Conservation (phyloP, 2,797 vertebrate genomes). For the Distichodus sexfasciatus region DNA sequence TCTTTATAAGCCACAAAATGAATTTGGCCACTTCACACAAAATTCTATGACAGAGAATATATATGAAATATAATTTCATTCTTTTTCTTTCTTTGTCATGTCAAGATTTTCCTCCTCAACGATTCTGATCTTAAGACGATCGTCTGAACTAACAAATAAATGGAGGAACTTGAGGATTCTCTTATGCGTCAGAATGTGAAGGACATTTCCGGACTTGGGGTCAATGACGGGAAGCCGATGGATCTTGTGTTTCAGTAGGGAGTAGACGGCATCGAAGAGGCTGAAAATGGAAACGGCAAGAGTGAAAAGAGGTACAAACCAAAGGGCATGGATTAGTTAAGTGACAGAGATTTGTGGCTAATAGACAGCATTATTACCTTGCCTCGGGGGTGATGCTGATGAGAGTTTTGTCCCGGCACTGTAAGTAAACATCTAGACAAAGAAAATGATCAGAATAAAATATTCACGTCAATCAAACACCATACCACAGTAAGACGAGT, state of each 20-base stretch:
- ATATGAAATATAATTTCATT: too few relatives aligned
- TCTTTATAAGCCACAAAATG: too few relatives aligned
- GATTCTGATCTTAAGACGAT: too few relatives aligned
- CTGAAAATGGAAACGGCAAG: conserved; percentile 49
- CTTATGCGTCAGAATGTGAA: conserved; percentile 93
- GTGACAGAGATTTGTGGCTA: too few relatives aligned
- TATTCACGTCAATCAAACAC: neutral
- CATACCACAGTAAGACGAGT: too few relatives aligned
- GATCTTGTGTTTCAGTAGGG: conserved; percentile 81
- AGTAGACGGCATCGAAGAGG: conserved; percentile 74
- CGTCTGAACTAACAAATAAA: conserved; percentile 81
- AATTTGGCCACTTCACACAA: too few relatives aligned
- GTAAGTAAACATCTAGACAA: conserved; percentile 66
- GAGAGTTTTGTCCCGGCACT: conserved; percentile 60
- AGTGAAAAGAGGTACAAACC: too few relatives aligned
- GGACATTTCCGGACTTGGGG: conserved; percentile 81
- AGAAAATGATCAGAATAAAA: neutral
- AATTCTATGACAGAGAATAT: too few relatives aligned
- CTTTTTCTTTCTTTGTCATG: too few relatives aligned
- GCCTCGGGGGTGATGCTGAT: conserved; percentile 70
- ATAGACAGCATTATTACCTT: conserved; percentile 57
- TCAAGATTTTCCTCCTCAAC: too few relatives aligned
- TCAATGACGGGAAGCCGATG: conserved; percentile 91
- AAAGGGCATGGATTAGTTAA: too few relatives aligned
- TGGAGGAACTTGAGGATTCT: conserved; percentile 93